Percentiles rank a stretch among this genome's conserved stretches.
Evolutionary conservation across 2,888 invertebrate genomes (phyloP).

Genomic region (Platypus cylindrus): DNA sequence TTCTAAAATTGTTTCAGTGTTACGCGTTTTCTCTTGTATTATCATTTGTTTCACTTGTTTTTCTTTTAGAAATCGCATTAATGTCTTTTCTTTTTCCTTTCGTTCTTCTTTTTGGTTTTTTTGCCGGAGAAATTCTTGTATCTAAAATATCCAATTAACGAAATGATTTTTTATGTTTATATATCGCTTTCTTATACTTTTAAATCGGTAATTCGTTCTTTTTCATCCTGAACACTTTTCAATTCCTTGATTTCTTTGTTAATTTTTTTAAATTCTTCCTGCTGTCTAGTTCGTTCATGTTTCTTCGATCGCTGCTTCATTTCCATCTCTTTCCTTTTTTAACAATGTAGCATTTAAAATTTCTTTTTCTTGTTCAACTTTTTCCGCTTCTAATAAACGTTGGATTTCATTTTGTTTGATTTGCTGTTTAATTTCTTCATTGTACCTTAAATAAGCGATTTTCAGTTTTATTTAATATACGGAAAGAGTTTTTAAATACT

Average conservation of each 20-base stretch:
- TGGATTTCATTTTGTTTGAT: slow-evolving; percentile 41
- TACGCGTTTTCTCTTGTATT: slow-evolving; percentile 42
- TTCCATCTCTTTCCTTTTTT: slow-evolving; percentile 50
- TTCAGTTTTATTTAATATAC: no score
- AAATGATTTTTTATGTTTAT: no score
- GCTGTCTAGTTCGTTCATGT: slow-evolving; percentile 40
- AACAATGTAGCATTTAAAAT: slow-evolving; percentile 48
- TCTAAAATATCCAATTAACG: no score
- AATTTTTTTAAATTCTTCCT: slow-evolving; percentile 46
- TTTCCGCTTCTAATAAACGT: slow-evolving; percentile 47
- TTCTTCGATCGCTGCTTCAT: slow-evolving; percentile 44
- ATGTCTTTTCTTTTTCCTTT: slow-evolving; percentile 40
- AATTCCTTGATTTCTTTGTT: slow-evolving; percentile 49
- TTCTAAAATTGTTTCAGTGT: slow-evolving; percentile 36
- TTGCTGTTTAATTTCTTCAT: slow-evolving; percentile 34
- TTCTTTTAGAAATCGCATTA: slow-evolving; percentile 47
- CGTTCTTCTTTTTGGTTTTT: slow-evolving; percentile 49
- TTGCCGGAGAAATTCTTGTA: slow-evolving; percentile 46
- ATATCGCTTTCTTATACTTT: no score
- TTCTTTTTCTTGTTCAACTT: slow-evolving; percentile 54
- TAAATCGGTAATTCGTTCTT: slow-evolving; percentile 49
- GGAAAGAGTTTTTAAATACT: no score
- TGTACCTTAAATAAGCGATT: no score
- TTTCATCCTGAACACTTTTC: slow-evolving; percentile 50
- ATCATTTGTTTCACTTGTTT: slow-evolving; percentile 42